Conservation (phyloP, 92 coral and sea anemone species). For the Scolanthus callimorphus region DNA sequence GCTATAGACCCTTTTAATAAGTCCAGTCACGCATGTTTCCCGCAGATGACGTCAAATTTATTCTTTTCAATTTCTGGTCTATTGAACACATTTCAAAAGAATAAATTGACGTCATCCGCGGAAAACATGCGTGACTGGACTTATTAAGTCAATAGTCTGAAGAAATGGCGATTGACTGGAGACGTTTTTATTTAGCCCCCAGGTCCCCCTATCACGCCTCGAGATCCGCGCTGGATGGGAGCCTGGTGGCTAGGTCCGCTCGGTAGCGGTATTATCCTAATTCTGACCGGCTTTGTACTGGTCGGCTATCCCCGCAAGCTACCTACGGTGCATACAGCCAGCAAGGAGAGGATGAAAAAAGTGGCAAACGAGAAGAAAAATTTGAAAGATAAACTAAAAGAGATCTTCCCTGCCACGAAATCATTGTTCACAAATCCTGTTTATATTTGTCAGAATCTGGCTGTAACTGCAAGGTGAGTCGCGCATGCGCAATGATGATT, state of each 20-base stretch:
- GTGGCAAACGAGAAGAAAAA: conserved; percentile 25
- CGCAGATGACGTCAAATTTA: too few species aligned
- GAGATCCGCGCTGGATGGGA: conserved; percentile 90
- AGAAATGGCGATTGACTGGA: too few species aligned
- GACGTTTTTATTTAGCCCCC: conserved; percentile 61
- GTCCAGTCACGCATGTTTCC: too few species aligned
- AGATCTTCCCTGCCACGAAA: conserved; percentile 60
- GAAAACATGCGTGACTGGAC: too few species aligned
- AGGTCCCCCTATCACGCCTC: conserved; percentile 60
- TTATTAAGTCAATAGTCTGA: too few species aligned
- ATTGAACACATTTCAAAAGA: too few species aligned
- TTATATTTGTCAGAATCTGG: conserved; percentile 59
- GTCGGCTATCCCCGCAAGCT: conserved; percentile 80
- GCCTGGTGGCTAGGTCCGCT: conserved; percentile 96
- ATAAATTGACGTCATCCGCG: too few species aligned
- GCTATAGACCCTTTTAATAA: too few species aligned
- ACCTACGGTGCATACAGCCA: conserved; percentile 66
- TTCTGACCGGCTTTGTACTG: conserved; percentile 37
- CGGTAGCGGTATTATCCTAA: conserved; percentile 45
- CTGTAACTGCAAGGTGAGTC: conserved; percentile 19
- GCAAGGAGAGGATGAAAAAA: conserved; percentile 50
- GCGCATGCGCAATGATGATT: too few species aligned
- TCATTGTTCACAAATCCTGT: conserved; percentile 50
- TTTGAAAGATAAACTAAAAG: conserved; percentile 41
- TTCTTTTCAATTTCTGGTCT: too few species aligned